phyloP scores from a whole-genome alignment of 2,113 vertebrate genomes.

The Thymallus thymallus region DNA sequence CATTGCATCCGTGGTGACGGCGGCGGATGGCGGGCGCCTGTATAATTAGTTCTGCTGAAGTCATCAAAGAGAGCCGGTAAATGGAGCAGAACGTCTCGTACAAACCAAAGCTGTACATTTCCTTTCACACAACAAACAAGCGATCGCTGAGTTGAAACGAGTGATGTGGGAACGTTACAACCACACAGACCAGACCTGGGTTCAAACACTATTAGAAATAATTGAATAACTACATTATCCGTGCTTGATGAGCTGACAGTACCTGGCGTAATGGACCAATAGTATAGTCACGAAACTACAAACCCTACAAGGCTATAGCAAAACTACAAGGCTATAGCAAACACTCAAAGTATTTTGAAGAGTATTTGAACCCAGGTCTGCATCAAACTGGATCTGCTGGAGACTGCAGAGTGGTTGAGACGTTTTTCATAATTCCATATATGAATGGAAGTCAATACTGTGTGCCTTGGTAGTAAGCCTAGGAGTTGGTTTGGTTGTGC shows the following conservation, averaged over 20 bases:
- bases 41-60: conserved; percentile 55
- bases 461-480: background rate
- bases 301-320: too few species aligned
- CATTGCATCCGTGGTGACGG: conserved; percentile 38
- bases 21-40: conserved; percentile 21
- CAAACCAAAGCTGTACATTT: conserved; percentile 15
- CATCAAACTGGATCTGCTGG: too few species aligned
- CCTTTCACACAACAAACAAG: conserved; percentile 27
- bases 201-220: too few species aligned
- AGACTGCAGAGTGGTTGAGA: too few species aligned
- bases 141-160: background rate
- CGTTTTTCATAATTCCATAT: background rate
- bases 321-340: too few species aligned
- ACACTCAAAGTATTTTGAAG: too few species aligned
- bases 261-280: too few species aligned
- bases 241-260: too few species aligned
- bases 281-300: too few species aligned
- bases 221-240: too few species aligned
- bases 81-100: conserved; percentile 43
- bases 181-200: background rate
- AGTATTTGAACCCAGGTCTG: too few species aligned
- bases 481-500: background rate
- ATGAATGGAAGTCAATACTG: background rate
- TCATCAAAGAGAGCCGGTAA: conserved; percentile 55
- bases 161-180: background rate